phyloP scores from a whole-genome alignment of 2,888 invertebrate species.

The Lottia gigantea region DNA sequence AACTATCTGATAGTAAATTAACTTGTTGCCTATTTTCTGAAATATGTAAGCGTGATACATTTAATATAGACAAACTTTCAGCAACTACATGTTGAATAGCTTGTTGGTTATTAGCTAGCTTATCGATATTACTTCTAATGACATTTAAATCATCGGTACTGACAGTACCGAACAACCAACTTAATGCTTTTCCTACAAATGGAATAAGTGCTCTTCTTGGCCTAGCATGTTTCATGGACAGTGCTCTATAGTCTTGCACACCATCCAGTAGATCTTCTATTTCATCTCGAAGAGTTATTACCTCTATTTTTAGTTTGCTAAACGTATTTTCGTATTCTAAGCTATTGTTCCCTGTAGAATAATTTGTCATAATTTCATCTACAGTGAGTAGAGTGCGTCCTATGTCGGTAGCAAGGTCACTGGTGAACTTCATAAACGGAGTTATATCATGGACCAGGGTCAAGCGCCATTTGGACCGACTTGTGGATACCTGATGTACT shows the following conservation, averaged over 20 bases:
- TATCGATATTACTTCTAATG: conserved; percentile 18
- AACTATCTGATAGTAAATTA: not conserved
- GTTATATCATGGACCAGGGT: not conserved
- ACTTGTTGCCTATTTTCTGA: not conserved
- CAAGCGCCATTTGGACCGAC: not conserved
- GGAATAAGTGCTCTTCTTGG: conserved; percentile 7
- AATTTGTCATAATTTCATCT: not conserved
- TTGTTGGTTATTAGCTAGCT: conserved; percentile 22
- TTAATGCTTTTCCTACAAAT: conserved; percentile 15
- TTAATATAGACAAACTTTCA: conserved; percentile 17
- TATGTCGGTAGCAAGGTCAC: not conserved
- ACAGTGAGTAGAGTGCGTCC: not conserved
- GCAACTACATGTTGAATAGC: conserved; percentile 21
- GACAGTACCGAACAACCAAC: too few relatives aligned
- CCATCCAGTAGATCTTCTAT: not conserved
- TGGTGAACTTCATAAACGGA: not conserved
- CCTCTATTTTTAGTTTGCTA: not conserved
- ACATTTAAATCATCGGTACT: conserved; percentile 17
- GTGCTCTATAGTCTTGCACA: not conserved
- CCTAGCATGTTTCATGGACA: not conserved
- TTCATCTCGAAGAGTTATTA: not conserved
- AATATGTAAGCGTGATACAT: conserved; percentile 17
- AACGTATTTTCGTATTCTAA: not conserved
- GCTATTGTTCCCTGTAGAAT: not conserved
- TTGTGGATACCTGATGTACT: not conserved